Conservation (phyloP, 2,888 invertebrate genomes). For the Eristalis pertinax region DNA sequence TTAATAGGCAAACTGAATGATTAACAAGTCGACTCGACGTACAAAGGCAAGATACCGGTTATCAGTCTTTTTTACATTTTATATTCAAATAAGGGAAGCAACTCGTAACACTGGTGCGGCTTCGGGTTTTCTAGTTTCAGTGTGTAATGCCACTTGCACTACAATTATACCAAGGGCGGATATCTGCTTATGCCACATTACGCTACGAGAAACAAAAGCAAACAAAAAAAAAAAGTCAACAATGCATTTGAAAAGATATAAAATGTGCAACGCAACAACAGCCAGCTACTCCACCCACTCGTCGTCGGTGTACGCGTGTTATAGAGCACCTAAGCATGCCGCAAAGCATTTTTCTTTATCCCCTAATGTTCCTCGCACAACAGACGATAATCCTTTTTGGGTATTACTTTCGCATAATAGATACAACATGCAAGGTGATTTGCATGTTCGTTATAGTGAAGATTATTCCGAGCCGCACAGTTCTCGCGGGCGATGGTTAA, state of each 20-base stretch:
- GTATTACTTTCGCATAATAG: slow-evolving; percentile 68
- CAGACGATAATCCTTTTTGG: slow-evolving; percentile 70
- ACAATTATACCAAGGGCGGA: slow-evolving; percentile 16
- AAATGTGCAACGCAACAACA: slow-evolving; percentile 38
- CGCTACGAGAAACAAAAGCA: slow-evolving; percentile 25
- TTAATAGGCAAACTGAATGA: slow-evolving; percentile 39
- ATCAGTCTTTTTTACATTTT: background rate
- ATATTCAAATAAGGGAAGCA: slow-evolving; percentile 29
- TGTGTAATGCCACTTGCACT: slow-evolving; percentile 40
- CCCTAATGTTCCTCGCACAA: slow-evolving; percentile 37
- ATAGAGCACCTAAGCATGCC: slow-evolving; percentile 46
- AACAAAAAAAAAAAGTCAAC: slow-evolving; percentile 20
- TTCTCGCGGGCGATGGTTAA: slow-evolving; percentile 13
- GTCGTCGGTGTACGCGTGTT: slow-evolving; percentile 2
- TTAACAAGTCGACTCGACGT: background rate
- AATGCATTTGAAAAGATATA: slow-evolving; percentile 33
- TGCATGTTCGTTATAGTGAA: slow-evolving; percentile 46
- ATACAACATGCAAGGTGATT: slow-evolving; percentile 64
- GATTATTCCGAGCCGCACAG: background rate
- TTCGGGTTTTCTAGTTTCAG: slow-evolving; percentile 45
- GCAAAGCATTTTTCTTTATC: slow-evolving; percentile 63
- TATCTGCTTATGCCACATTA: slow-evolving; percentile 26
- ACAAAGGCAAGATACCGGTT: background rate
- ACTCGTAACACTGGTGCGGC: slow-evolving; percentile 58
- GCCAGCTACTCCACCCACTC: slow-evolving; percentile 47